Evolutionary conservation across 2,113 vertebrate species (phyloP), one percentile per base, ranked within the genome.

Genomic region (Hydropotes inermis): DNA sequence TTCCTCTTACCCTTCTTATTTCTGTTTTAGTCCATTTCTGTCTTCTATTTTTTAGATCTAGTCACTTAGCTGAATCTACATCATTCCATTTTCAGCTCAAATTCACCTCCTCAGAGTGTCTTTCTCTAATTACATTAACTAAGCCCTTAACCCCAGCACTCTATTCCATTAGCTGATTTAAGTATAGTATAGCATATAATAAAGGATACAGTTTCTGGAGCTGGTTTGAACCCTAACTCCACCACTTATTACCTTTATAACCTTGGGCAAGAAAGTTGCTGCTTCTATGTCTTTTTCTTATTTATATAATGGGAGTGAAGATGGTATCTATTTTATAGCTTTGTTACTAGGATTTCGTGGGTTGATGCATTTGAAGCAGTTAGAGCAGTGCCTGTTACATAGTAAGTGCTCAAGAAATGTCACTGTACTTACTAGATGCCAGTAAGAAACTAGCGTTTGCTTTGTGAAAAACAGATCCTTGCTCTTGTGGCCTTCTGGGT

Each of bases 401-500:
- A 78, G 83, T 96, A 92, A 92, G 27, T 84, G 1, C 21, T 79
- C 33, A 82, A 43, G 64, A 91, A 94, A 79, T 60, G 17, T 78
- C 78, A 3, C 54, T 89, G 6, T 91, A 67, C 60, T 95, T 54
- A 88, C n/a, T 27, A 91, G 45, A 85, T 89, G 36, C 27, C n/a
- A n/a, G n/a, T 50, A 89, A 74, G 70, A 74, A 39, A 21, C 70
- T 76, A 13, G 60, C 14, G 93, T 91, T 85, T 88, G 3, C 15
- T n/a, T 7, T 83, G 33, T 91, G 88, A 95, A 57, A 84, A 94
- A 81, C 52, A 89, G 10, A 76, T 91, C 30, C 25, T 94, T 97
- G 91, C 21, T 89, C 52, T 94, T 96, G 9, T 21, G 64, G 47
- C 93, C 14, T 93, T 87, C 8, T 81, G 43, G 10, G 7, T 88